Conservation (phyloP, 2,888 invertebrate genomes). For the Cephus pygmeus region DNA sequence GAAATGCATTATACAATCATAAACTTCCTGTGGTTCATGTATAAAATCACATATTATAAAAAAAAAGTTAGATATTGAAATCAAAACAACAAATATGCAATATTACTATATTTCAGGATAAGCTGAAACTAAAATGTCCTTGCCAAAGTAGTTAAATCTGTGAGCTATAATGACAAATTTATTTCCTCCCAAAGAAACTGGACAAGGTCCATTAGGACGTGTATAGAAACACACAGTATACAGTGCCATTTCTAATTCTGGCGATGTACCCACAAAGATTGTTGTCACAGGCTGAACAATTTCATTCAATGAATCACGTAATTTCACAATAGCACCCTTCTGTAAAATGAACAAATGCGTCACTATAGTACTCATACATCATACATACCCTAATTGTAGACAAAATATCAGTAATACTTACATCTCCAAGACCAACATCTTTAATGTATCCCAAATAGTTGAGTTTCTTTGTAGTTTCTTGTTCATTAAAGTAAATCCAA, state of each 20-base stretch:
- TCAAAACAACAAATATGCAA: no score
- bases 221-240: slow-evolving; percentile 89
- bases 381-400: neutral
- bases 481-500: slow-evolving; percentile 87
- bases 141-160: slow-evolving; percentile 80
- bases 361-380: neutral
- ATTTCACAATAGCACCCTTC: slow-evolving; percentile 82
- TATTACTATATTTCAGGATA: slow-evolving; percentile 77
- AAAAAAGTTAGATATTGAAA: no score
- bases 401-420: slow-evolving; percentile 64
- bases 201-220: slow-evolving; percentile 80
- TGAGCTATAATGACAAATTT: slow-evolving; percentile 80
- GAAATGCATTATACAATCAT: no score
- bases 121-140: slow-evolving; percentile 83
- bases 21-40: no score
- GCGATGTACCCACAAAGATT: slow-evolving; percentile 87
- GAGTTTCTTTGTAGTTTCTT: slow-evolving; percentile 78
- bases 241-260: slow-evolving; percentile 90
- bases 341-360: slow-evolving; percentile 65
- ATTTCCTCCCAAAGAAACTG: slow-evolving; percentile 76
- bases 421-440: slow-evolving; percentile 76
- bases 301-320: slow-evolving; percentile 78
- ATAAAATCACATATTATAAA: no score
- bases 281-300: slow-evolving; percentile 81
- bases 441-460: slow-evolving; percentile 88